Conservation (phyloP, 2,797 vertebrate genomes). For the Cyprinodon diabolis region DNA sequence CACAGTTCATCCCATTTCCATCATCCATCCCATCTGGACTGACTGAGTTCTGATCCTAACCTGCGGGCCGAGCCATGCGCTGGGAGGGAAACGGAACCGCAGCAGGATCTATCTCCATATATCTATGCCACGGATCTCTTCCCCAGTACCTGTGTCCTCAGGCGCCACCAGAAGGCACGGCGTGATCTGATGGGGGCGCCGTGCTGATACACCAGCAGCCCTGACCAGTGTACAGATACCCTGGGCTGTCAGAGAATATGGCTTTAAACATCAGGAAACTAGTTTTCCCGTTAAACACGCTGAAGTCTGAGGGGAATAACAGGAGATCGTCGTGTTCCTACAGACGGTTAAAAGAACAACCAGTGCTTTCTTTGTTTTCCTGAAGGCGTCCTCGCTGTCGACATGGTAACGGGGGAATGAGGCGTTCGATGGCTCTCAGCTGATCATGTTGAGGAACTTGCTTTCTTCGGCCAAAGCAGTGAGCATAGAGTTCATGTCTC, state of each 20-base stretch:
- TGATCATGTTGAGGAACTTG: conserved; percentile 98
- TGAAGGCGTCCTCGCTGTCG: conserved; percentile 43
- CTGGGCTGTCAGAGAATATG: conserved; percentile 77
- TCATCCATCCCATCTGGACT: conserved; percentile 17
- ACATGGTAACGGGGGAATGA: conserved; percentile 44
- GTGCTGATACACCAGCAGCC: conserved; percentile 58
- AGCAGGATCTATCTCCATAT: conserved; percentile 66
- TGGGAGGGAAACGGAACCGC: conserved; percentile 70
- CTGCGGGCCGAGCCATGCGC: conserved; percentile 60
- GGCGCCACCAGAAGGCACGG: conserved; percentile 72
- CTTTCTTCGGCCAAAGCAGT: conserved; percentile 96
- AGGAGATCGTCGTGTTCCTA: conserved; percentile 59
- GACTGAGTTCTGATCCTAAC: conserved; percentile 40
- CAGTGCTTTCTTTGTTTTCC: conserved; percentile 77
- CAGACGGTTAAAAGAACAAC: conserved; percentile 54
- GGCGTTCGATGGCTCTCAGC: conserved; percentile 76
- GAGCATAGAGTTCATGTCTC: conserved; percentile 99
- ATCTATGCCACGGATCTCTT: conserved; percentile 60
- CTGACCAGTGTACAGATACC: conserved; percentile 60
- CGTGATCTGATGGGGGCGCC: conserved; percentile 74
- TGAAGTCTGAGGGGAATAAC: conserved; percentile 65
- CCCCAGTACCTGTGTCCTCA: conserved; percentile 50
- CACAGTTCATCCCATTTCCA: no score
- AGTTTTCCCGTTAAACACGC: conserved; percentile 62
- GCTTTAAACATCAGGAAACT: conserved; percentile 73